phyloP scores from a whole-genome alignment of 2,113 vertebrate genomes.

The Toxotes jaculatrix region DNA sequence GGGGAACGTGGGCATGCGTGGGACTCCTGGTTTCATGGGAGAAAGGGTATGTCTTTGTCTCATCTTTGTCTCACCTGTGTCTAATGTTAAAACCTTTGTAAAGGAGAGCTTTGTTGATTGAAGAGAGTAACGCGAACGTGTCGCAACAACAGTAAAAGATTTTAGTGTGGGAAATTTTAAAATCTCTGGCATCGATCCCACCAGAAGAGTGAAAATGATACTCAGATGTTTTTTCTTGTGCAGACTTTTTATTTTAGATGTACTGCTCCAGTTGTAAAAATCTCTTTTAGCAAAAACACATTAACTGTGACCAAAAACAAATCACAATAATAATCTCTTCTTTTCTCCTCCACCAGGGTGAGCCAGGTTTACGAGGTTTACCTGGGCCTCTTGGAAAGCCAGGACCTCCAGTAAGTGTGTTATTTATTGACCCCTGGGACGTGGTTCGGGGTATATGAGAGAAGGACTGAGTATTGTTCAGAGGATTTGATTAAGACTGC shows the following conservation, averaged over 20 bases:
- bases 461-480: constrained; percentile 10
- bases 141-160: background rate
- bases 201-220: background rate
- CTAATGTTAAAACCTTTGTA: background rate
- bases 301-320: background rate
- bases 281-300: background rate
- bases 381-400: constrained; percentile 83
- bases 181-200: background rate
- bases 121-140: background rate
- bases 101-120: background rate
- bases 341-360: constrained; percentile 80
- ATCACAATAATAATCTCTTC: background rate
- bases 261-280: background rate
- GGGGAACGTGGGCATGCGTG: constrained; percentile 84
- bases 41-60: constrained; percentile 80
- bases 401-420: constrained; percentile 84
- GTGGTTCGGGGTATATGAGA: background rate
- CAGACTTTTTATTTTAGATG: background rate
- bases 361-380: constrained; percentile 83
- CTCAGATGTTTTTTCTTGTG: background rate
- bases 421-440: background rate
- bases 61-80: background rate
- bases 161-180: background rate
- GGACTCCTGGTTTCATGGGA: constrained; percentile 83
- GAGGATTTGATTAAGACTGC: constrained; percentile 39